These are phyloP conservation scores for Triplophysa tibetana DNA, from an alignment of 2,113 vertebrate species.

Conservation along the genomic window DNA sequence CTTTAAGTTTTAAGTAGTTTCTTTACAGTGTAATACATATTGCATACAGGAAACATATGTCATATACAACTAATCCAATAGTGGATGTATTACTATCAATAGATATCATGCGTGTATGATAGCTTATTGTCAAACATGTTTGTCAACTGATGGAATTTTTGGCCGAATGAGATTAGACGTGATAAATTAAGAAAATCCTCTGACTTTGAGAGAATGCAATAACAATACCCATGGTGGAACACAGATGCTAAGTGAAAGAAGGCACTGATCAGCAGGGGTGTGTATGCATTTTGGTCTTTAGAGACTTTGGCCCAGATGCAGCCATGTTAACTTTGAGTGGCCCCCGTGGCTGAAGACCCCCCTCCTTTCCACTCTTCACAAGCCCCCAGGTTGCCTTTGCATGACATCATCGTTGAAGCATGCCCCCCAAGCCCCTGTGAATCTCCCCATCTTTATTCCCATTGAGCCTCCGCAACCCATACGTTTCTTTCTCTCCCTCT, in stretches of 20 bases:
- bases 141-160: not conserved
- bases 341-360: conserved; percentile 75
- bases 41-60: too few relatives aligned
- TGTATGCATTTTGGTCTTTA: conserved; percentile 49
- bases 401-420: conserved; percentile 99
- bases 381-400: conserved; percentile 93
- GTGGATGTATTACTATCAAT: too few relatives aligned
- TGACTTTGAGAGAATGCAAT: not conserved
- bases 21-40: too few relatives aligned
- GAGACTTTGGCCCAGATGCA: conserved; percentile 77
- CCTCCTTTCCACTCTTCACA: conserved; percentile 71
- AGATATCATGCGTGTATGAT: not conserved
- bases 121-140: not conserved
- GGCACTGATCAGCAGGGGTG: conserved; percentile 23
- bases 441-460: conserved; percentile 84
- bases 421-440: conserved; percentile 89
- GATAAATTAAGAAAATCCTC: not conserved
- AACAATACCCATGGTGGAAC: conserved; percentile 3
- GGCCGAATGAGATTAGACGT: not conserved
- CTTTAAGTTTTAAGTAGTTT: too few relatives aligned
- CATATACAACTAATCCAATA: too few relatives aligned
- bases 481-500: conserved; percentile 71
- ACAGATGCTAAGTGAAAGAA: conserved; percentile 39
- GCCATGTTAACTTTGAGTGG: conserved; percentile 83
- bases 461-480: conserved; percentile 79